Percentiles rank a stretch among this genome's conserved stretches.
Evolutionary conservation across 2,888 invertebrate species (phyloP).

Genomic region (Eugnorisma glareosa): DNA sequence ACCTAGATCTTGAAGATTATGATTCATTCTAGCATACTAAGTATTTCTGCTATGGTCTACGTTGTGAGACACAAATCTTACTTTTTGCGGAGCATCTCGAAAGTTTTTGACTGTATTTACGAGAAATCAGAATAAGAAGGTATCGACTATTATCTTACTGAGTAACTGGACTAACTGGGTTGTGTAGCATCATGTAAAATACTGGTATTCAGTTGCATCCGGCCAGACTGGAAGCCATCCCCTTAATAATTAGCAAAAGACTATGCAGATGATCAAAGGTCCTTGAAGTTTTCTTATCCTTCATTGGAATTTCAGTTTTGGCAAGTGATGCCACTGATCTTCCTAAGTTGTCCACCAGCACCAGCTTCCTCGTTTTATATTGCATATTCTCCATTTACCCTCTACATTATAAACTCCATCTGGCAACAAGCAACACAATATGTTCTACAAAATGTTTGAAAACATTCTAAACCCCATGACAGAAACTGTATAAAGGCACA

Average conservation of each 20-base stretch:
- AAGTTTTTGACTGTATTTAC: background rate
- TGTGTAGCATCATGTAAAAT: background rate
- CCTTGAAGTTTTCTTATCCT: background rate
- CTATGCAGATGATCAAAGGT: background rate
- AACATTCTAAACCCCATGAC: background rate
- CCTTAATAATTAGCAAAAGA: background rate
- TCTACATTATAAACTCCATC: background rate
- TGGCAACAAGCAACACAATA: background rate
- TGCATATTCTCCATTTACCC: background rate
- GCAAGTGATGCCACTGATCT: background rate
- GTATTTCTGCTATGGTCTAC: background rate
- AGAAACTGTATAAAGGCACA: background rate
- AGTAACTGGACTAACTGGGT: background rate
- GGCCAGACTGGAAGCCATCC: background rate
- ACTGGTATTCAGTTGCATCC: background rate
- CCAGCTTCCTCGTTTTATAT: background rate
- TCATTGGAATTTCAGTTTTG: background rate
- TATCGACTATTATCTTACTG: background rate
- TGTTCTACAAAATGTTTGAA: background rate
- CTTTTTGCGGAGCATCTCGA: background rate
- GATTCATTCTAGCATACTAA: background rate
- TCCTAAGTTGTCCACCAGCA: background rate
- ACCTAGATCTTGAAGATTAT: background rate
- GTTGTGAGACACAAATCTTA: background rate
- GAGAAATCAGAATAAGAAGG: background rate